Base-by-base conservation (phyloP, 53 echinoderm and acorn worm genomes). In the Hippasteria phrygiana region DNA sequence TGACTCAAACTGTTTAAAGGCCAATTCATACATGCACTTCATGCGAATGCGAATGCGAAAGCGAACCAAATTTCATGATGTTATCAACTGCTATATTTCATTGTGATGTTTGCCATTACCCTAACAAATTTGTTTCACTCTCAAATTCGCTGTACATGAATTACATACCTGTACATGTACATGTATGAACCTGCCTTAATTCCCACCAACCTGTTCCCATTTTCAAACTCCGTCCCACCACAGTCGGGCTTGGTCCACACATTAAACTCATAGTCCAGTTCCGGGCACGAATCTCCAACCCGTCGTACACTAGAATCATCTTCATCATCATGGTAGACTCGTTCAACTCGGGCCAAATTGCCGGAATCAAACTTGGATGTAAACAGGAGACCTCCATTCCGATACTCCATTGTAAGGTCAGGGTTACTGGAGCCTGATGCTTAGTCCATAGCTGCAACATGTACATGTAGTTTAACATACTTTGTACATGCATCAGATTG, bases 351-450 rank as follows among this genome's bases (percentile, higher is more conserved):
- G 14, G 98, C 95, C 47, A 98, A 83, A 80, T 98, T 98, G n/a
- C 98, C 98, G 0, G 98, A 98, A 72, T 98, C 98, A 90, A 98
- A 94, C 83, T 96, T 98, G 16, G 98, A 98, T 17, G 98, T 98
- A 88, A 98, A 98, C 11, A 98, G 91, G 17, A 98, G 94, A 34
- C 98, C 98, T 38, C 88, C 94, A 34, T 78, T 55, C 14, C 94
- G 90, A 41, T 73, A 92, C 83, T 98, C 98, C 95, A 98, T 95
- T 35, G 18, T 73, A 10, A 10, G 2, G 74, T 43, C 27, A 40
- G 71, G 73, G 32, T 18, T 29, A 39, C 18, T 3, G 4, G 22
- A 4, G 12, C 10, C 9, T 18, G 73, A 42, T 2, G 41, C 42
- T 72, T 50, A 51, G 48, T 50, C 32, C 50, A 31, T 27, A n/a